Evolutionary conservation across 1,140 invertebrate genomes (phyloP), one percentile per base, ranked within the genome.

Genomic region (Lepidurus arcticus): DNA sequence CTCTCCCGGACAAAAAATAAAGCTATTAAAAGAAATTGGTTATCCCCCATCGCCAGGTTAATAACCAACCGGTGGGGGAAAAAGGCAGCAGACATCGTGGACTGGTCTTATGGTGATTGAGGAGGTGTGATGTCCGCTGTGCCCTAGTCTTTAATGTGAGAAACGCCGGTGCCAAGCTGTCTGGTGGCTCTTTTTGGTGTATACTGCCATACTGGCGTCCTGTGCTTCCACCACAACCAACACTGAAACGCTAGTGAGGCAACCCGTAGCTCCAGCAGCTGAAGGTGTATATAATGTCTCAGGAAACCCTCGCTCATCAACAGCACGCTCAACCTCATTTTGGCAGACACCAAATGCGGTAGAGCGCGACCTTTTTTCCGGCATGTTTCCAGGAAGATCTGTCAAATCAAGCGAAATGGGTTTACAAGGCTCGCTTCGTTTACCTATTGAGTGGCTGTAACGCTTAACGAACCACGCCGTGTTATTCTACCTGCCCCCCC

Each of bases 71-170:
- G 16, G 9, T 13, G 53, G 53, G 34, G 34, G 34, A 34, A 34
- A 26, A 65, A 21, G 8, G 53, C 53, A 13, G 53, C 53, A 65
- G 53, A 65, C 53, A 65, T 16, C 53, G 53, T 65, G 21, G 53
- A 16, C 53, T 65, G 9, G 53, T 65, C 53, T 65, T 16, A 7
- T 21, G 53, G 21, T 65, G 53, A 65, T 65, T 65, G 21, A 65
- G 53, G 53, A 65, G 53, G 53, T 65, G 53, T 65, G 53, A 65
- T 65, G 53, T 65, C 53, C 8, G 53, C 53, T 65, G 53, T 65
- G 53, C 53, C 53, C 53, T 65, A 65, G 53, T 65, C 53, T 65
- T 65, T 65, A 65, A 65, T 65, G n/a, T 21, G 53, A 65, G 34
- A 65, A 13, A 65, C 21, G 53, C 53, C 53, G 53, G 53, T 65